Evolutionary conservation across 2,113 vertebrate genomes (phyloP), one percentile per base, ranked within the genome.

Genomic region (Podiceps cristatus): DNA sequence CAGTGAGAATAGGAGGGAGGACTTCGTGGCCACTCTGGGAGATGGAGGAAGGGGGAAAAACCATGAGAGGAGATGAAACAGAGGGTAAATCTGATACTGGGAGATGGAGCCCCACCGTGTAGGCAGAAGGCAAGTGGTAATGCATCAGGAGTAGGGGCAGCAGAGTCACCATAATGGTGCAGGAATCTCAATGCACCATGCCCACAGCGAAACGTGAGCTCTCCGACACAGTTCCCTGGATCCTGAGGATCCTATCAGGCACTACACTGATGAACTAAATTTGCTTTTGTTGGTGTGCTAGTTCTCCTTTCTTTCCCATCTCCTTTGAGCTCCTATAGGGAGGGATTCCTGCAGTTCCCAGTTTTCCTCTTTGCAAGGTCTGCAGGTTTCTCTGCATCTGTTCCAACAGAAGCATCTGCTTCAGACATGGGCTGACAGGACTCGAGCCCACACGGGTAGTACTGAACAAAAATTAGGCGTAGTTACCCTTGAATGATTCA

Each of bases 101-200:
- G 63, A 77, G 52, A 6, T 3, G 9, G 59, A 88, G 29, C 13
- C 4, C 7, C 3, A 0, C n/a, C 3, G 0, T 45, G 18, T 22
- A 45, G 68, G 35, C 66, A 74, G 71, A 88, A 18, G 18, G 27
- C 63, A 11, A 56, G 35, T 49, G 58, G 11, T 27, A 80, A 5
- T 20, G 16, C 10, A 5, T 66, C 11, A 7, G 1, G 1, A 44
- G 20, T 35, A 47, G 55, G 69, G 63, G 49, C 56, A 88, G 82
- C 25, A 59, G 63, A 42, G n/a, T 40, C 72, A 64, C 12, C n/a
- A 2, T n/a, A 58, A 31, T 7, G 23, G 45, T 1, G 0, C 2
- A 9, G 24, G 68, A 76, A 73, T 73, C 49, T 69, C 50, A 9
- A 22, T 58, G 35, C 3, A 2, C 23, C 11, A 5, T 44, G 19